Evolutionary conservation across 2,113 vertebrate genomes (phyloP).

Genomic region (Climacteris rufus): DNA sequence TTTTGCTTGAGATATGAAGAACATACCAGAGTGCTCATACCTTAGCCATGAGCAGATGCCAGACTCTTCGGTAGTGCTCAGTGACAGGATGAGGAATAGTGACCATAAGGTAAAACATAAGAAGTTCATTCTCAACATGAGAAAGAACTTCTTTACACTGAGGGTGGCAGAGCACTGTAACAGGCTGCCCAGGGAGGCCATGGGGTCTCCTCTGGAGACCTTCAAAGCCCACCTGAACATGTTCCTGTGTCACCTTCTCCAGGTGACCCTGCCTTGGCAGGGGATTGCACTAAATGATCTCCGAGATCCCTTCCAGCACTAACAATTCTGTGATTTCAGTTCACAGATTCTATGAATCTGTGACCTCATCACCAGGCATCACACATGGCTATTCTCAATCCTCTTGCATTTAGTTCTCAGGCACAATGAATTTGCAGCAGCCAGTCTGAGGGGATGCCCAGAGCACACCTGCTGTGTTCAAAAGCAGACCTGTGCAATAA

Average conservation of each 20-base stretch:
- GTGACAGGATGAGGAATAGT: neutral
- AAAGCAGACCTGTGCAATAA: neutral
- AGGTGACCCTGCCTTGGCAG: neutral
- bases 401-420: fast-evolving
- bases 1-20: neutral
- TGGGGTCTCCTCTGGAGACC: neutral
- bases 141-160: neutral
- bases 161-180: neutral
- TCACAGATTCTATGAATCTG: neutral
- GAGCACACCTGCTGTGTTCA: fast-evolving
- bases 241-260: neutral
- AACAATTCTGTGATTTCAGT: neutral
- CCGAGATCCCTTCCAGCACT: neutral
- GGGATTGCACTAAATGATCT: neutral
- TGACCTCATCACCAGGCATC: neutral
- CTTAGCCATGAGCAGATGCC: neutral
- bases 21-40: neutral
- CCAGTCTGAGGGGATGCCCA: neutral
- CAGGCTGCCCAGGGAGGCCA: neutral
- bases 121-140: neutral
- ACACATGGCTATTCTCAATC: neutral
- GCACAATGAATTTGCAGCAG: neutral
- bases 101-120: neutral
- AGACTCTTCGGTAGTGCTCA: neutral
- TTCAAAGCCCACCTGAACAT: neutral